Evolutionary conservation across 2,888 invertebrate species (phyloP), one percentile per base, ranked within the genome.

Genomic region (Campoletis raptor): DNA sequence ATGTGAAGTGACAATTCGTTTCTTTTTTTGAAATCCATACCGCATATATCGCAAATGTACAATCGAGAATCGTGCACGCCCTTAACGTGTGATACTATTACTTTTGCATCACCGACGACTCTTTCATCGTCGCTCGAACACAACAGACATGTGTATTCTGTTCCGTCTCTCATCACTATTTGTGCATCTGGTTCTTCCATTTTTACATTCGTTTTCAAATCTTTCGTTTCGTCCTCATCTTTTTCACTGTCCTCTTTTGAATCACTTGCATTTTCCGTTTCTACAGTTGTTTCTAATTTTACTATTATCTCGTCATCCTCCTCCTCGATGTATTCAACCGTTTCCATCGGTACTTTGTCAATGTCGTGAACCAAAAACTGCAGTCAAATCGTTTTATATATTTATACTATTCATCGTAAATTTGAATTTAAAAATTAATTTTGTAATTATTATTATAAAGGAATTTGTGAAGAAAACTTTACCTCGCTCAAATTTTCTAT

Each of bases 31-130:
- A 97, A 96, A 72, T 96, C 96, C 37, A 95, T 94, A 0, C 96
- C 96, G 91, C 97, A 97, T 7, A 96, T 94, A 84, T 96, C 96
- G 89, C 97, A 98, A 74, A 97, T 96, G 91, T 97, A 97, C 2
- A 97, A 91, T 0, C 96, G 95, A 0, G 96, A 95, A 73, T 96
- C 96, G 92, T 97, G 97, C 0, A 89, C 93, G 0, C 91, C 90
- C 91, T 96, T 96, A 90, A 97, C 93, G 89, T 97, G 97, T 0
- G 95, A 92, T 90, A 96, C 95, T 84, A 97, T 96, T 0, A 94
- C 92, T 86, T 96, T 96, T 0, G 96, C 96, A 90, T 96, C 96
- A 24, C 95, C 95, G 37, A 91, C 90, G 9, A 93, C 92, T 45
- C 94, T 94, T 48, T 95, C 94, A 1, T 93, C 92, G 15, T 94